phyloP scores from a whole-genome alignment of 2,888 invertebrate species.

The Ectobius pallidus region DNA sequence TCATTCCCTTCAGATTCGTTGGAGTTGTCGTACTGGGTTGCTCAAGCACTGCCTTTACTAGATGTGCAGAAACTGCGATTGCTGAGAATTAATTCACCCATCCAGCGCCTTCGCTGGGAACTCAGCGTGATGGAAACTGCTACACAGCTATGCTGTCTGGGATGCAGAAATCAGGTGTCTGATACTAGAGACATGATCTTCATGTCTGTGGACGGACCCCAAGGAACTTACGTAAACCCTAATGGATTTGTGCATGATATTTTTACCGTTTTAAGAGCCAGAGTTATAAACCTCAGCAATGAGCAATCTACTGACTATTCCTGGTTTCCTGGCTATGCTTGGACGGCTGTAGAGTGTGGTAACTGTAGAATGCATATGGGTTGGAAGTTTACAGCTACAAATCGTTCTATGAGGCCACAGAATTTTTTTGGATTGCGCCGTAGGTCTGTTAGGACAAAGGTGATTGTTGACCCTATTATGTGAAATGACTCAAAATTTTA shows the following conservation, averaged over 20 bases:
- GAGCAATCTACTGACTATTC: constrained; percentile 71
- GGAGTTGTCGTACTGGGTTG: constrained; percentile 80
- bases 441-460: constrained; percentile 55
- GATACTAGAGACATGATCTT: constrained; percentile 74
- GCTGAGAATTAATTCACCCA: constrained; percentile 69
- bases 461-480: no score
- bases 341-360: constrained; percentile 77
- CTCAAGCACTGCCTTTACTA: constrained; percentile 74
- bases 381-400: constrained; percentile 77
- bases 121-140: constrained; percentile 58
- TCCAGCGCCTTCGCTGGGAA: constrained; percentile 68
- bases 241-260: constrained; percentile 82
- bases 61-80: constrained; percentile 68
- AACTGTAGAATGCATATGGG: constrained; percentile 74
- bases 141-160: constrained; percentile 58
- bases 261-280: constrained; percentile 67
- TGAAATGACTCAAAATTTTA: no score
- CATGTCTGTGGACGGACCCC: constrained; percentile 81
- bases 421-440: constrained; percentile 76
- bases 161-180: constrained; percentile 61
- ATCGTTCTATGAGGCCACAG: constrained; percentile 65
- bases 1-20: constrained; percentile 57
- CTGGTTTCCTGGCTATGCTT: constrained; percentile 88
- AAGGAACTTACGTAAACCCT: constrained; percentile 81
- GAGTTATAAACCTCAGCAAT: constrained; percentile 56